Conservation (phyloP, 1,140 invertebrate species). For the Drosophila gunungcola region DNA sequence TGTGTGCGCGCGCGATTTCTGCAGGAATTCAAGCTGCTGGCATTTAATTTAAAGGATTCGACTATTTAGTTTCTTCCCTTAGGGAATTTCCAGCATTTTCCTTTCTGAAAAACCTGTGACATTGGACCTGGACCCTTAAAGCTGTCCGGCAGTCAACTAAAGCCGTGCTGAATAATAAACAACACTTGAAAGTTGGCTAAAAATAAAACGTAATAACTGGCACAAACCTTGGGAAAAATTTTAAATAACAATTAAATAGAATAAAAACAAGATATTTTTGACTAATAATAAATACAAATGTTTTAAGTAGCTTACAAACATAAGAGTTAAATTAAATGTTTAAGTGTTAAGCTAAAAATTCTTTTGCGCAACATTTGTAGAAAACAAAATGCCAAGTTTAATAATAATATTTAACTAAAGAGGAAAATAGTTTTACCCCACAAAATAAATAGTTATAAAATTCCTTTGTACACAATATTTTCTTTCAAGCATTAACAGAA, state of each 20-base stretch:
- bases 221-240: background rate
- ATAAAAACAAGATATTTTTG: too few relatives aligned
- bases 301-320: too few relatives aligned
- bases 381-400: too few relatives aligned
- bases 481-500: too few relatives aligned
- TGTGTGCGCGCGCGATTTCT: background rate
- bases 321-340: too few relatives aligned
- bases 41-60: slow-evolving; percentile 16
- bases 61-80: background rate
- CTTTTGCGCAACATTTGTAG: too few relatives aligned
- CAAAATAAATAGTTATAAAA: too few relatives aligned
- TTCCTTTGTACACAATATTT: too few relatives aligned
- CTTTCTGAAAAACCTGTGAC: slow-evolving; percentile 5
- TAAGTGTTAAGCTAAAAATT: too few relatives aligned
- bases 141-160: background rate
- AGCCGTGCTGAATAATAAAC: background rate
- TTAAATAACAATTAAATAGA: background rate
- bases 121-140: background rate
- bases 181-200: background rate
- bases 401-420: too few relatives aligned
- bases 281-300: too few relatives aligned
- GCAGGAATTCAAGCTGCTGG: slow-evolving; percentile 21
- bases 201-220: background rate
- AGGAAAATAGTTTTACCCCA: too few relatives aligned
- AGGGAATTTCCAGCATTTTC: background rate